phyloP scores from a whole-genome alignment of 2,113 vertebrate genomes.

The Oriolus oriolus region DNA sequence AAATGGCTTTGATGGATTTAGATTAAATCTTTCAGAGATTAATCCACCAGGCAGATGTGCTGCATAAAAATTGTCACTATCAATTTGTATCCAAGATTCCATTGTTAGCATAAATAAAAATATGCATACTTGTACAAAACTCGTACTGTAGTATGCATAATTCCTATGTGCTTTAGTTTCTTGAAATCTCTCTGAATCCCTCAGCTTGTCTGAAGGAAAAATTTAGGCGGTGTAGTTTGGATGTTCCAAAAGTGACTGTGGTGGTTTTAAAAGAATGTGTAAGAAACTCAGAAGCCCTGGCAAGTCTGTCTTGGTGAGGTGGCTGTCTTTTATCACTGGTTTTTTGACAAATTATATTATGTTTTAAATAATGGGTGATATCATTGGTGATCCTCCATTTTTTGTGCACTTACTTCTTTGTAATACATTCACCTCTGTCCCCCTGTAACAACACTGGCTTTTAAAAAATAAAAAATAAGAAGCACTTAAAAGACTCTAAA shows the following conservation, averaged over 20 bases:
- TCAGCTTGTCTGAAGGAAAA: neutral
- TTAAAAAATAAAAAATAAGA: neutral
- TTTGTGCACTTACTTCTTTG: neutral
- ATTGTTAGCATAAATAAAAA: slow-evolving; percentile 28
- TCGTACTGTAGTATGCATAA: neutral
- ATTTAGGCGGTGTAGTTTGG: neutral
- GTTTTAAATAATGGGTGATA: neutral
- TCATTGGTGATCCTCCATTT: neutral
- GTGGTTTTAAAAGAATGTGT: neutral
- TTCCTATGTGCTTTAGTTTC: neutral
- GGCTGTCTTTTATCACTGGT: neutral
- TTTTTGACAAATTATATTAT: neutral
- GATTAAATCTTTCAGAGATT: slow-evolving; percentile 43
- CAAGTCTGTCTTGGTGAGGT: neutral
- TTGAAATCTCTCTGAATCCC: neutral
- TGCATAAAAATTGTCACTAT: slow-evolving; percentile 42
- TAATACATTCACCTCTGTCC: neutral
- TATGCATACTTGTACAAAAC: neutral
- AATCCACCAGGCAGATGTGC: slow-evolving; percentile 3
- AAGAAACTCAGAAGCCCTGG: neutral
- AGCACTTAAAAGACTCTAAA: neutral
- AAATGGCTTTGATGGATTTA: slow-evolving; percentile 38
- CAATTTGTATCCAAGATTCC: slow-evolving; percentile 27
- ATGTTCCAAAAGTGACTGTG: neutral
- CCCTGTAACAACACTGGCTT: neutral